Percentiles rank a stretch among this genome's conserved stretches.
These are phyloP conservation scores for Microtus richardsoni DNA, from an alignment of 2,113 vertebrate genomes.

Conservation along the genomic window DNA sequence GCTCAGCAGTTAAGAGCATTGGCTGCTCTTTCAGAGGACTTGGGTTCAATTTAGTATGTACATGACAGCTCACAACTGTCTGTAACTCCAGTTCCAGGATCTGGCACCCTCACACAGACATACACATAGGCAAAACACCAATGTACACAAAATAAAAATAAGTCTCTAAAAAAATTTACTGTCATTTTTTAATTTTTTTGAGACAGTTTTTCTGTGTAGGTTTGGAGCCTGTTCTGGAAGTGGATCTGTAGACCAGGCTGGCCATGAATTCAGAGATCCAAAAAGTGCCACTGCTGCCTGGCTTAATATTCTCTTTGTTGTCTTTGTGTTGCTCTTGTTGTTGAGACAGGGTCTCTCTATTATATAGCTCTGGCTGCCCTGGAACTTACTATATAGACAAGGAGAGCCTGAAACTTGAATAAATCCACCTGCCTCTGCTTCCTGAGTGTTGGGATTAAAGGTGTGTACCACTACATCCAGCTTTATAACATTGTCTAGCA, in stretches of 20 bases:
- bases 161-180: background rate
- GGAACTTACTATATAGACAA: background rate
- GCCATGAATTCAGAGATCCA: background rate
- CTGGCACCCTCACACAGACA: background rate
- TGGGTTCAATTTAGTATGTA: background rate
- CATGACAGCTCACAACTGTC: background rate
- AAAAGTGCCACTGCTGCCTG: background rate
- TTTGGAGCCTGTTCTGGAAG: background rate
- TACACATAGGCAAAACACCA: background rate
- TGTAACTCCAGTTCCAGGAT: background rate
- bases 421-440: background rate
- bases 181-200: background rate
- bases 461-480: background rate
- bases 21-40: background rate
- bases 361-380: background rate
- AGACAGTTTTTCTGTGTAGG: background rate
- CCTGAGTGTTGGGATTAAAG: background rate
- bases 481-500: background rate
- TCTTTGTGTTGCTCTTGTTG: background rate
- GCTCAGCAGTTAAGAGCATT: background rate
- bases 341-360: background rate
- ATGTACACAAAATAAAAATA: too few species aligned
- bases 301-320: background rate
- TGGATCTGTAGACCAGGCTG: background rate
- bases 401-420: background rate